Evolutionary conservation across 37 sponge, comb jelly and placozoan species (phyloP), one percentile per base, ranked within the genome.

Genomic region (Ephydatia muelleri): DNA sequence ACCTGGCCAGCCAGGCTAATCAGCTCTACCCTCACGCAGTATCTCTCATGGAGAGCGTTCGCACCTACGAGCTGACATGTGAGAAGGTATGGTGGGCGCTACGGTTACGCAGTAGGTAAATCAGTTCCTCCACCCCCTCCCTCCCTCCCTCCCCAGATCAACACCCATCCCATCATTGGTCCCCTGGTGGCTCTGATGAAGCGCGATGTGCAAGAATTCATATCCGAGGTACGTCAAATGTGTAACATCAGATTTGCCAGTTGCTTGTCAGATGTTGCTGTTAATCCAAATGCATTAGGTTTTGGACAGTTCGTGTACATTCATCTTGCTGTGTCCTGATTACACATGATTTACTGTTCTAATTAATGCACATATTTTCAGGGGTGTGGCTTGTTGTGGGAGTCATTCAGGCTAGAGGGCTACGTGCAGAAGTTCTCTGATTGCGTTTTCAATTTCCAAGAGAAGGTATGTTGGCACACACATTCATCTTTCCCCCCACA

Each of bases 1-100:
- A 94, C 83, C 91, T 91, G 70, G 94, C 99, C 38, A 95, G 88
- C 80, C 97, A 94, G 72, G 99, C 97, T 47, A 98, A 96, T 79
- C 99, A 96, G 72, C 87, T 93, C 36, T 96, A 98, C 67, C 99
- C 99, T 12, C 97, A 97, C 65, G 99, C 99, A 28, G 96, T 98
- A 16, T 94, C 95, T 2, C 92, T 98, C 66, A 98, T 94, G 83
- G 99, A 98, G 75, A 96, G 91, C 85, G 88, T 98, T 36, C 77
- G 95, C 26, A 95, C 95, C 26, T 98, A 98, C 37, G 95, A 96
- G 70, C 83, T 91, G 65, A 96, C 95, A 19, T 98, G 99, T 77
- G 91, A 96, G 67, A 94, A 94, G 90, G 93, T 98, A 70, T 23
- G 80, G 29, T 29, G 30, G 12, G 12, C 5, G 68, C 16, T 22